Base-by-base conservation (phyloP, 2,797 vertebrate species). In the Danio albolineatus region DNA sequence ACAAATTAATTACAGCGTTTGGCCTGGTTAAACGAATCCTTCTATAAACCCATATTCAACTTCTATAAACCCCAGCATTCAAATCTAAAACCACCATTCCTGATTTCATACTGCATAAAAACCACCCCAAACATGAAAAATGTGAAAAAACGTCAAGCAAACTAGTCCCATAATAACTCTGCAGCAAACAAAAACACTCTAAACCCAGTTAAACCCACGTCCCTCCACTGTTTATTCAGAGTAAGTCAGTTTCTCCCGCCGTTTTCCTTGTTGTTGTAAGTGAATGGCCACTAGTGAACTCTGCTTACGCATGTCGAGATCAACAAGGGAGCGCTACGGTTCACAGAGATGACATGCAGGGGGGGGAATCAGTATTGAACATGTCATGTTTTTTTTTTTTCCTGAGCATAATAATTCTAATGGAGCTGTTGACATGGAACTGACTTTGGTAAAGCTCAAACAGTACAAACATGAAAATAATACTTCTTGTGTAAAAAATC, bases 191-290 rank as follows among this genome's bases (percentile, higher is more conserved):
- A 59, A 65, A 80, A 74, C 74, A 71, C 66, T 44, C 28, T 76
- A 67, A 78, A 70, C 79, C 78, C 61, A 59, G 65, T 80, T 86
- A 84, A 82, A 82, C 65, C 41, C 36, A 46, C 6, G 51, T 61
- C 67, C 54, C 43, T 78, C 46, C 60, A 12, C 43, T 80, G 72
- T 76, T 83, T 80, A 46, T 69, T 81, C 54, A 73, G 78, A 17
- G 16, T 49, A 65, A 82, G 71, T 67, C 4, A 65, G 62, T 49
- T 76, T 46, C 73, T 75, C 73, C 61, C 14, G 13, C 73, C 48
- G 75, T 82, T 72, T 80, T 80, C 59, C 1, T 41, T 67, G 56
- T 79, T 80, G 62, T 84, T 64, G 38, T 41, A 82, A 78, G 59
- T 14, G 71, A 84, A 73, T 14, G 72, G 72, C 54, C 53, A 61